Evolutionary conservation across 2,113 vertebrate genomes (phyloP).

Genomic region (Campylomormyrus numenius): DNA sequence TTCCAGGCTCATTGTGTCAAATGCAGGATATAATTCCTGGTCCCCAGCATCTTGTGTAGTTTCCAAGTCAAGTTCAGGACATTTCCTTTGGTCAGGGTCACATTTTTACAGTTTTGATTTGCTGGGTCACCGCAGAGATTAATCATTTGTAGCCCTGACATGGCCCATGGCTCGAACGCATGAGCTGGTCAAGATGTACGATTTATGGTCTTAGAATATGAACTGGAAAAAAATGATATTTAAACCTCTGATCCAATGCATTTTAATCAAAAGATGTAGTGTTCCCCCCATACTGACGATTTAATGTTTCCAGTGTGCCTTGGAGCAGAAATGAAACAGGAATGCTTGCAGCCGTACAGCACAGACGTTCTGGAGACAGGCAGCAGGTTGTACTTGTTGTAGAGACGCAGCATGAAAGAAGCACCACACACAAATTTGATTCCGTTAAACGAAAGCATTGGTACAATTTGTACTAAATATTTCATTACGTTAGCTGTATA

Average conservation of each 20-base stretch:
- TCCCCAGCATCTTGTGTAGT: not conserved
- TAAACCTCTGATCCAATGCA: not conserved
- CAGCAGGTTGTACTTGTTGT: not conserved
- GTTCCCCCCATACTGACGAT: not conserved
- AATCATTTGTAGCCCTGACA: not conserved
- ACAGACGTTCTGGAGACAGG: not conserved
- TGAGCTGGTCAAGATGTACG: not conserved
- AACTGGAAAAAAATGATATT: not conserved
- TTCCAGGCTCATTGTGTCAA: not conserved
- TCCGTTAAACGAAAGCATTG: not conserved
- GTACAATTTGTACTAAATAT: not conserved
- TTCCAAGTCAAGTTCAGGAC: not conserved
- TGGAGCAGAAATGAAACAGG: not conserved
- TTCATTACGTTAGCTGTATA: not conserved
- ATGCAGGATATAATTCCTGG: not conserved
- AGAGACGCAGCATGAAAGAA: not conserved
- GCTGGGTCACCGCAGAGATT: not conserved
- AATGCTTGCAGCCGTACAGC: not conserved
- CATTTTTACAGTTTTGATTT: conserved; percentile 3
- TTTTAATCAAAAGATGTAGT: not conserved
- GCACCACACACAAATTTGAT: not conserved
- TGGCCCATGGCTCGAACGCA: not conserved
- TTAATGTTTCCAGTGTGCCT: not conserved
- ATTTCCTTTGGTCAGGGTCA: not conserved
- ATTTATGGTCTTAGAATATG: not conserved